phyloP scores from a whole-genome alignment of 2,797 vertebrate species.

The Potorous gilbertii region DNA sequence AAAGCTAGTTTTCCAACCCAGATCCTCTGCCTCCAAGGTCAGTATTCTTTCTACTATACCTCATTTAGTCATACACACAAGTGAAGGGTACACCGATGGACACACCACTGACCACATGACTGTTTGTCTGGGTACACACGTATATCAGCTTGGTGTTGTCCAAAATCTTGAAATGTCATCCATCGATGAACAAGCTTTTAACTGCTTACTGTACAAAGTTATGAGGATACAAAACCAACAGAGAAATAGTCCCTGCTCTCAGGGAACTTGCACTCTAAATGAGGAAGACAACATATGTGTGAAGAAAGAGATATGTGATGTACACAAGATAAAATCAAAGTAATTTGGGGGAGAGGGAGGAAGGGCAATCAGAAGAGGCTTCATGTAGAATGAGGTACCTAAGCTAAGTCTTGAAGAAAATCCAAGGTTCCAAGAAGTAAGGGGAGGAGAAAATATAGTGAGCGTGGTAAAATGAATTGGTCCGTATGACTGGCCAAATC shows the following conservation, averaged over 20 bases:
- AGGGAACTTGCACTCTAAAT: background rate
- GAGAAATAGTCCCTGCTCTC: background rate
- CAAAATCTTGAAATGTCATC: slow-evolving; percentile 63
- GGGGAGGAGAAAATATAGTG: background rate
- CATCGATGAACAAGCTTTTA: slow-evolving; percentile 14
- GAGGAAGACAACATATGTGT: background rate
- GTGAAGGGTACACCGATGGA: background rate
- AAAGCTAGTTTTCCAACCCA: background rate
- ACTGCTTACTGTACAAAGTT: background rate
- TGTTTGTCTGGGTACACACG: background rate
- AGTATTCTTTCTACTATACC: background rate
- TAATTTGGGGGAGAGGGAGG: background rate
- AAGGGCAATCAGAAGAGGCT: background rate
- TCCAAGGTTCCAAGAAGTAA: background rate
- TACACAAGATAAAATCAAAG: background rate
- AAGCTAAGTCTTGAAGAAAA: background rate
- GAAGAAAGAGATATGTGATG: background rate
- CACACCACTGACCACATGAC: background rate
- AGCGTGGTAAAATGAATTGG: background rate
- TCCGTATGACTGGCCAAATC: background rate
- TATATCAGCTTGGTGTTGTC: background rate
- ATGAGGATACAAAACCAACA: background rate
- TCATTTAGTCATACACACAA: too few relatives aligned
- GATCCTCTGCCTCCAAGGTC: background rate
- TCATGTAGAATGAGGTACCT: background rate